These are phyloP conservation scores for Ahaetulla prasina DNA, from an alignment of 2,113 vertebrate genomes.

Conservation along the genomic window DNA sequence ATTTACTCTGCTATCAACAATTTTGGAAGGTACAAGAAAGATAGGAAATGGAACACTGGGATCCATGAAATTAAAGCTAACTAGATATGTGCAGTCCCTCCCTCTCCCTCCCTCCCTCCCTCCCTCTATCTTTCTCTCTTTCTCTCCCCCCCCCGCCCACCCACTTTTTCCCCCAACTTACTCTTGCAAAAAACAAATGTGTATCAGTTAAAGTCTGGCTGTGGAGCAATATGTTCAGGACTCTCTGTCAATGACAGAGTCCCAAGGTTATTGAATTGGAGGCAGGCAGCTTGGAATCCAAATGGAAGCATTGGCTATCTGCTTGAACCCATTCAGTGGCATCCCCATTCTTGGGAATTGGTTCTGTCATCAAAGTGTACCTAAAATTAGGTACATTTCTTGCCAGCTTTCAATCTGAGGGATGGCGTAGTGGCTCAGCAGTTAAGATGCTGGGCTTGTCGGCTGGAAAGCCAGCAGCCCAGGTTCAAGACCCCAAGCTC, in stretches of 20 bases:
- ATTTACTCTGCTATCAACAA: slow-evolving; percentile 68
- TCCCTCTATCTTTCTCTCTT: neutral
- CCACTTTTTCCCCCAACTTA: slow-evolving; percentile 20
- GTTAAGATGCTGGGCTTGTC: neutral
- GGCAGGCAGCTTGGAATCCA: neutral
- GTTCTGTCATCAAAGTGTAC: neutral
- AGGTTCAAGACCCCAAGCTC: neutral
- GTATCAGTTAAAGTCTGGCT: neutral
- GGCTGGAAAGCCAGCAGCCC: neutral
- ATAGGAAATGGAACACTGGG: slow-evolving; percentile 21
- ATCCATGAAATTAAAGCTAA: slow-evolving; percentile 27
- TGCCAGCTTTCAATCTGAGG: neutral
- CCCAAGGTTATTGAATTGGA: neutral
- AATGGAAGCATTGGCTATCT: neutral
- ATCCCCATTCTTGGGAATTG: neutral
- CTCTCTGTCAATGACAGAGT: neutral
- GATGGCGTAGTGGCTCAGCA: rapidly evolving
- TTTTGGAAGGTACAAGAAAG: slow-evolving; percentile 56
- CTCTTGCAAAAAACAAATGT: slow-evolving; percentile 43
- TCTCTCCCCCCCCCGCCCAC: neutral
- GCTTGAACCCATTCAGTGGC: neutral
- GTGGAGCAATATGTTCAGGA: neutral
- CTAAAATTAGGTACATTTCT: neutral
- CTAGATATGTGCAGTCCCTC: slow-evolving; percentile 42
- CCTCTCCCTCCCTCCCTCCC: neutral